Evolutionary conservation across 2,797 vertebrate species (phyloP).

Genomic region (Luscinia luscinia): DNA sequence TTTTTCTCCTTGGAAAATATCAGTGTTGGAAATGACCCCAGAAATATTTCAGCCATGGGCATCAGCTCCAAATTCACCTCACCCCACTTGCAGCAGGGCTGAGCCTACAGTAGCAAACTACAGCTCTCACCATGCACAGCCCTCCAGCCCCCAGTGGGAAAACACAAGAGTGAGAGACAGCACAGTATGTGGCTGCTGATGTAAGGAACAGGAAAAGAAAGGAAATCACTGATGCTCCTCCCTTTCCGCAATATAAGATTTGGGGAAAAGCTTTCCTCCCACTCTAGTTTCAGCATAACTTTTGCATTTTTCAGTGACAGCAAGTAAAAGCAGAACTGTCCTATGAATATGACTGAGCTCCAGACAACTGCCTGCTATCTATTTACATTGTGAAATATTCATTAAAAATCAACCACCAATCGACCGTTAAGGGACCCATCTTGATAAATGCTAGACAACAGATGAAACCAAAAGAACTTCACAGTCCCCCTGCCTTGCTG

Average conservation of each 20-base stretch:
- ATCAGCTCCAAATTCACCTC: background rate
- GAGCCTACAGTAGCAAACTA: background rate
- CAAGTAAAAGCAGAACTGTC: background rate
- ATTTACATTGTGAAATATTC: background rate
- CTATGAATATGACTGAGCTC: background rate
- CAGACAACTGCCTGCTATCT: background rate
- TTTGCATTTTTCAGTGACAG: background rate
- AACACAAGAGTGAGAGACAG: background rate
- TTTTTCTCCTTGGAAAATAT: background rate
- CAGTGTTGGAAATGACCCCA: background rate
- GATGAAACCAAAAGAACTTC: background rate
- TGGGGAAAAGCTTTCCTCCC: background rate
- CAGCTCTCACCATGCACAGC: rapidly evolving
- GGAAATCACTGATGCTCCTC: background rate
- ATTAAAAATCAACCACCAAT: slow-evolving; percentile 5
- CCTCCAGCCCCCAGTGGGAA: rapidly evolving
- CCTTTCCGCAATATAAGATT: background rate
- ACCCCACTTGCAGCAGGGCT: background rate
- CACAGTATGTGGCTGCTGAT: background rate
- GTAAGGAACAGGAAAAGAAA: background rate
- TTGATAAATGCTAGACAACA: background rate
- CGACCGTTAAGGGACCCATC: background rate
- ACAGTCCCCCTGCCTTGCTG: background rate
- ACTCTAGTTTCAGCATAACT: background rate
- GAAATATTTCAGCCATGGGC: background rate